Percentiles rank a stretch among this genome's conserved stretches.
These are phyloP conservation scores for Pammene fasciana DNA, from an alignment of 2,888 invertebrate genomes.

Conservation along the genomic window DNA sequence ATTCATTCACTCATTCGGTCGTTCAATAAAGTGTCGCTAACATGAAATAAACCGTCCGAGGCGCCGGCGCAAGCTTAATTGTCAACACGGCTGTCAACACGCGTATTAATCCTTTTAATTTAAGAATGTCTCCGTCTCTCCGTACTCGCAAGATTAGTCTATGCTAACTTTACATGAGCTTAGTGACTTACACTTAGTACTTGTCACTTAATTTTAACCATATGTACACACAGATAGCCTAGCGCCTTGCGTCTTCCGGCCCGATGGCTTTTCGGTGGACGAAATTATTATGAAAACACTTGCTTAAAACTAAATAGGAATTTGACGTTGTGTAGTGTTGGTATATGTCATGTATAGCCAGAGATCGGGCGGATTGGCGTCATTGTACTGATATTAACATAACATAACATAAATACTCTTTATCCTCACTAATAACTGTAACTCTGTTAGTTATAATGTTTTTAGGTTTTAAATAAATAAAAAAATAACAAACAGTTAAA, in stretches of 20 bases:
- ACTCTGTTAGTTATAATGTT: too few relatives aligned
- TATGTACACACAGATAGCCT: not conserved
- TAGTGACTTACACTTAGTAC: not conserved
- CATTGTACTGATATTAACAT: too few relatives aligned
- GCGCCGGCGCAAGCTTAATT: slow-evolving; percentile 56
- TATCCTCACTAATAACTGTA: too few relatives aligned
- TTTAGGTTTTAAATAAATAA: too few relatives aligned
- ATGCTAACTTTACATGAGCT: not conserved
- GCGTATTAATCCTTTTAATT: not conserved
- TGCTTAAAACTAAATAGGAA: too few relatives aligned
- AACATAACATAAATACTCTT: too few relatives aligned
- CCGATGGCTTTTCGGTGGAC: too few relatives aligned
- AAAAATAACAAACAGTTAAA: too few relatives aligned
- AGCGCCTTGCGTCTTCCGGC: not conserved
- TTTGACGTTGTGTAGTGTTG: too few relatives aligned
- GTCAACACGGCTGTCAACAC: slow-evolving; percentile 53
- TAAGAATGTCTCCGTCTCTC: not conserved
- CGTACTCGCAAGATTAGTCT: slow-evolving; percentile 1
- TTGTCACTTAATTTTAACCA: not conserved
- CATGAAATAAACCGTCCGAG: slow-evolving; percentile 43
- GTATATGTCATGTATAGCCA: too few relatives aligned
- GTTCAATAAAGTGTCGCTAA: not conserved
- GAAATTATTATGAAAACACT: too few relatives aligned
- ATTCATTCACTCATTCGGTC: not conserved
- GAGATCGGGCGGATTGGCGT: too few relatives aligned